phyloP scores from a whole-genome alignment of 2,888 invertebrate species.

The Stenoptilia bipunctidactyla region DNA sequence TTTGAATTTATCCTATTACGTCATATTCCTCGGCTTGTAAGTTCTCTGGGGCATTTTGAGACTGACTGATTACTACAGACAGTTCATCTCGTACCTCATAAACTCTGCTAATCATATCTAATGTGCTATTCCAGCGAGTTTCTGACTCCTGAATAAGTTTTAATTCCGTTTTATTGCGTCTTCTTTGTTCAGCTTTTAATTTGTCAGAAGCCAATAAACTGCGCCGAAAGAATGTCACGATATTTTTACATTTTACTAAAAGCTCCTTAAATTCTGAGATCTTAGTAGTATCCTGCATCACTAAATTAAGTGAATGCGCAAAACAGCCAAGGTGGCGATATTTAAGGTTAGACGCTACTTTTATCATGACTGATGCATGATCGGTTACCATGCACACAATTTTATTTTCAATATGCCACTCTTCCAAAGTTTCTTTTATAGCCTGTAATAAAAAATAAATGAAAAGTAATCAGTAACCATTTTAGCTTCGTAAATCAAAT shows the following conservation, averaged over 20 bases:
- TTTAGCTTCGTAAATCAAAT: too few relatives aligned
- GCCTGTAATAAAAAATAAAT: constrained; percentile 4
- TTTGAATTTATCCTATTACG: constrained; percentile 4
- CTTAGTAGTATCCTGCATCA: background rate
- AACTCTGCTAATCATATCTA: constrained; percentile 8
- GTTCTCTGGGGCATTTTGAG: constrained; percentile 7
- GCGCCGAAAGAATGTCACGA: constrained; percentile 7
- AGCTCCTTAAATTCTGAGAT: background rate
- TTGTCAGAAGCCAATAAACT: constrained; percentile 8
- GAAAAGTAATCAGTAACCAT: too few relatives aligned
- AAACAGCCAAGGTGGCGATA: constrained; percentile 11
- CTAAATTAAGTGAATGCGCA: constrained; percentile 8
- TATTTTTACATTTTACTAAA: constrained; percentile 3
- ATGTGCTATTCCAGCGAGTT: constrained; percentile 9
- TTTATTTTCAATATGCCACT: constrained; percentile 9
- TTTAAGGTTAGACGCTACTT: too few relatives aligned
- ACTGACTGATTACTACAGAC: too few relatives aligned
- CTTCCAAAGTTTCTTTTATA: constrained; percentile 4
- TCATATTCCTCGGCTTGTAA: constrained; percentile 8
- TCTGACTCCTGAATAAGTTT: constrained; percentile 9
- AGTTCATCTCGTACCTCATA: too few relatives aligned
- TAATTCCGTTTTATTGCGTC: constrained; percentile 4
- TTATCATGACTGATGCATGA: constrained; percentile 8
- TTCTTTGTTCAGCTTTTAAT: constrained; percentile 3
- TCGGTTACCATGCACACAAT: constrained; percentile 8